Percentiles rank a stretch among this genome's conserved stretches.
These are phyloP conservation scores for Scomber colias DNA, from an alignment of 2,113 vertebrate species.

Conservation along the genomic window DNA sequence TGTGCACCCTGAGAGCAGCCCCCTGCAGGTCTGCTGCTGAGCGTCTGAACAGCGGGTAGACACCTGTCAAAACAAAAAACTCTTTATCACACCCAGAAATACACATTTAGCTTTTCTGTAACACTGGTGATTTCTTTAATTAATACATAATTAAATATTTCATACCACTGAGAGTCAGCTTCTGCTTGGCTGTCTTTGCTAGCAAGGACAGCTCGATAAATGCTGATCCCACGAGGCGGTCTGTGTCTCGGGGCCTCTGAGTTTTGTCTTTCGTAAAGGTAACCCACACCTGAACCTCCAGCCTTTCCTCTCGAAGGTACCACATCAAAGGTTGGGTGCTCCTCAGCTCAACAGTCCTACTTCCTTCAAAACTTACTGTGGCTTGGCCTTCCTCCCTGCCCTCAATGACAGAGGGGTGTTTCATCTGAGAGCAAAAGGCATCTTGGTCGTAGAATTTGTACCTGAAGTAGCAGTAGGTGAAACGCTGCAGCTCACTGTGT, in stretches of 20 bases:
- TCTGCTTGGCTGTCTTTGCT: constrained; percentile 74
- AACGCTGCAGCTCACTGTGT: constrained; percentile 82
- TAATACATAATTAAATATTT: constrained; percentile 6
- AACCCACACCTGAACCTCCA: constrained; percentile 96
- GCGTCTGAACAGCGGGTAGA: constrained; percentile 92
- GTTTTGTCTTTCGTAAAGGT: constrained; percentile 86
- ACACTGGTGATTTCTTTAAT: not conserved
- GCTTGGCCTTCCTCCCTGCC: constrained; percentile 67
- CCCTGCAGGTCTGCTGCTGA: constrained; percentile 90
- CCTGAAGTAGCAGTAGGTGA: constrained; percentile 92
- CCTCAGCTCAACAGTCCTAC: constrained; percentile 81
- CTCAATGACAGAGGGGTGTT: constrained; percentile 82
- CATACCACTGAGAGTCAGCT: constrained; percentile 90
- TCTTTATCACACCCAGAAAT: not conserved
- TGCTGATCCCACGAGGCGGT: constrained; percentile 93
- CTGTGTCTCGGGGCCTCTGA: constrained; percentile 89
- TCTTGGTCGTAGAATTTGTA: constrained; percentile 90
- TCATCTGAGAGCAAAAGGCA: constrained; percentile 87
- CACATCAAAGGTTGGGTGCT: constrained; percentile 88
- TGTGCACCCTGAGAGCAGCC: constrained; percentile 91
- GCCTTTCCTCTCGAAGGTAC: constrained; percentile 93
- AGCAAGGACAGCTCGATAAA: constrained; percentile 89
- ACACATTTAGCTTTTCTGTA: not conserved
- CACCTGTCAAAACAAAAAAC: constrained; percentile 82
- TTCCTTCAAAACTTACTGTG: constrained; percentile 86